These are phyloP conservation scores for Moxostoma hubbsi DNA, from an alignment of 2,797 vertebrate genomes.

Conservation along the genomic window DNA sequence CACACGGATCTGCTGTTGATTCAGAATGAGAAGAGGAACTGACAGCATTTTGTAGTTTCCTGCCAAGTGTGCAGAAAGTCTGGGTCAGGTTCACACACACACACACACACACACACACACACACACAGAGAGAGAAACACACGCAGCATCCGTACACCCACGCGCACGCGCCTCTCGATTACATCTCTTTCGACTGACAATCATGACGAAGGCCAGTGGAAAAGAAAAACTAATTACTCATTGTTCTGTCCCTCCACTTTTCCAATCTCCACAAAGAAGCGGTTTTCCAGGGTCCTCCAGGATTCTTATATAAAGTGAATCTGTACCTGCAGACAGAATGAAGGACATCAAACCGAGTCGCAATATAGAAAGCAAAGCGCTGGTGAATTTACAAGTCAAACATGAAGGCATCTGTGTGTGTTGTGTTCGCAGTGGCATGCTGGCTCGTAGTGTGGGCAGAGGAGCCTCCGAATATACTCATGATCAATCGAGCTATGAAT, in stretches of 20 bases:
- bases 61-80: conserved; percentile 83
- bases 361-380: conserved; percentile 64
- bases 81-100: conserved; percentile 78
- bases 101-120: conserved; percentile 72
- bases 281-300: conserved; percentile 88
- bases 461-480: accelerated
- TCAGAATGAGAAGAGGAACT: conserved; percentile 94
- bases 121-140: conserved; percentile 76
- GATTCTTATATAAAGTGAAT: conserved; percentile 89
- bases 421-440: conserved; percentile 75
- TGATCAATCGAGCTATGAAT: conserved; percentile 53
- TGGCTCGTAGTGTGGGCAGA: conserved; percentile 45
- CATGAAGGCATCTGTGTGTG: conserved; percentile 75
- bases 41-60: conserved; percentile 90
- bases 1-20: conserved; percentile 72
- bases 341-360: conserved; percentile 53
- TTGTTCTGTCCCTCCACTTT: conserved; percentile 86
- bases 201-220: conserved; percentile 84
- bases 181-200: conserved; percentile 55
- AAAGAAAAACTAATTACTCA: conserved; percentile 98
- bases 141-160: conserved; percentile 63
- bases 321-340: conserved; percentile 66
- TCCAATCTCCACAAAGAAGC: conserved; percentile 85
- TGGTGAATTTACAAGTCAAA: conserved; percentile 49
- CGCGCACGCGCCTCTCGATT: conserved; percentile 54